A percentile compares a stretch with the other conserved stretches of the same genome.
phyloP scores from a whole-genome alignment of 2,888 invertebrate genomes.

The Gymnoscelis rufifasciata region DNA sequence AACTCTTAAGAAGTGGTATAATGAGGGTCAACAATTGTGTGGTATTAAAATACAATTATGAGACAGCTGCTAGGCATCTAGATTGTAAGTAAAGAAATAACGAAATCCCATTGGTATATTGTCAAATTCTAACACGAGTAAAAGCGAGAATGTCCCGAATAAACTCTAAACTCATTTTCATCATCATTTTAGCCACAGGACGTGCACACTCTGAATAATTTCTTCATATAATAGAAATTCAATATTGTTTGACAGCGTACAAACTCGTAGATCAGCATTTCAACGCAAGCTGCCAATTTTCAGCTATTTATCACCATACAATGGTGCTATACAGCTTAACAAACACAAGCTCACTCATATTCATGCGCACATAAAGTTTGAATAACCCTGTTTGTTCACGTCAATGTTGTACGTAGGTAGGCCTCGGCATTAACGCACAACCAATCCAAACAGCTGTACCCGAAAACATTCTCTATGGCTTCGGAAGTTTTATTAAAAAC shows the following conservation, averaged over 20 bases:
- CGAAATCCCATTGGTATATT: too few relatives aligned
- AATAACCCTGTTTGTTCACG: slow-evolving; percentile 16
- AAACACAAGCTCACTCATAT: slow-evolving; percentile 3
- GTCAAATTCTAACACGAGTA: too few relatives aligned
- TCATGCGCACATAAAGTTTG: slow-evolving; percentile 24
- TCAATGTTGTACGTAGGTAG: slow-evolving; percentile 25
- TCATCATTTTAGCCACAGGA: too few relatives aligned
- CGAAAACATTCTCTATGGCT: slow-evolving; percentile 32
- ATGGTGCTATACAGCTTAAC: not conserved
- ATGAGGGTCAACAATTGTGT: too few relatives aligned
- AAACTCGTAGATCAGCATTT: not conserved
- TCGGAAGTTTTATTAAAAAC: slow-evolving; percentile 45
- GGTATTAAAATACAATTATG: too few relatives aligned
- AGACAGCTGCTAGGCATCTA: too few relatives aligned
- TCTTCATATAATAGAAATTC: too few relatives aligned
- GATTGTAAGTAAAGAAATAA: too few relatives aligned
- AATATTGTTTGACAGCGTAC: not conserved
- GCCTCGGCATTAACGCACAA: slow-evolving; percentile 24
- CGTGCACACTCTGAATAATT: too few relatives aligned
- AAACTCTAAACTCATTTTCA: too few relatives aligned
- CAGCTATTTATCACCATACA: slow-evolving; percentile 4
- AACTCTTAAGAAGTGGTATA: too few relatives aligned
- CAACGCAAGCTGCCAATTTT: not conserved
- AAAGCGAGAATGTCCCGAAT: too few relatives aligned
- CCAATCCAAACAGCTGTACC: slow-evolving; percentile 25